Evolutionary conservation across 2,888 invertebrate species (phyloP).

Genomic region (Lutraria lutraria): DNA sequence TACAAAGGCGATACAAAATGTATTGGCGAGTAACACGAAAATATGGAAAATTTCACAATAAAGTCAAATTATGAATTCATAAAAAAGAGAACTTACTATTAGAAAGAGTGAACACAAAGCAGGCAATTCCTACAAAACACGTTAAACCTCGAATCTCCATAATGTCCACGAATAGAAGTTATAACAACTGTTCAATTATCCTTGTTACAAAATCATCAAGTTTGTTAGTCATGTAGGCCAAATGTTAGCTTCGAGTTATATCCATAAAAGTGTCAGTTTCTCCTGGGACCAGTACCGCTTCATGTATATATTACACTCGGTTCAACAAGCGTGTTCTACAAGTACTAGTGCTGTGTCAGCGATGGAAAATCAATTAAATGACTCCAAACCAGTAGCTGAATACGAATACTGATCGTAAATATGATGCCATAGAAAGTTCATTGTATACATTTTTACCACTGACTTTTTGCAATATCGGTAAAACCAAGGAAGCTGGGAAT

Average conservation of each 20-base stretch:
- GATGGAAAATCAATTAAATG: slow-evolving; percentile 17
- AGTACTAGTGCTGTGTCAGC: neutral
- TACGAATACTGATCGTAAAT: no score
- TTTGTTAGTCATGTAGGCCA: neutral
- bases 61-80: neutral
- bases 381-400: neutral
- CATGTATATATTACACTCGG: neutral
- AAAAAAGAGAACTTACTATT: neutral
- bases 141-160: neutral
- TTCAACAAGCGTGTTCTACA: neutral
- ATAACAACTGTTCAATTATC: neutral
- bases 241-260: neutral
- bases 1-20: no score
- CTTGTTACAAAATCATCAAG: neutral
- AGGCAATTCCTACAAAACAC: neutral
- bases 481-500: neutral
- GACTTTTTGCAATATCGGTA: slow-evolving; percentile 3
- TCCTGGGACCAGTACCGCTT: neutral
- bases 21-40: neutral
- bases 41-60: neutral
- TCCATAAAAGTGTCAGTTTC: neutral
- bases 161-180: neutral
- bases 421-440: neutral
- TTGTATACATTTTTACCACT: neutral
- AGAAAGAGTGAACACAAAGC: neutral